These are phyloP conservation scores for Sylvilagus floridanus DNA, from an alignment of 2,797 vertebrate species.

Conservation along the genomic window DNA sequence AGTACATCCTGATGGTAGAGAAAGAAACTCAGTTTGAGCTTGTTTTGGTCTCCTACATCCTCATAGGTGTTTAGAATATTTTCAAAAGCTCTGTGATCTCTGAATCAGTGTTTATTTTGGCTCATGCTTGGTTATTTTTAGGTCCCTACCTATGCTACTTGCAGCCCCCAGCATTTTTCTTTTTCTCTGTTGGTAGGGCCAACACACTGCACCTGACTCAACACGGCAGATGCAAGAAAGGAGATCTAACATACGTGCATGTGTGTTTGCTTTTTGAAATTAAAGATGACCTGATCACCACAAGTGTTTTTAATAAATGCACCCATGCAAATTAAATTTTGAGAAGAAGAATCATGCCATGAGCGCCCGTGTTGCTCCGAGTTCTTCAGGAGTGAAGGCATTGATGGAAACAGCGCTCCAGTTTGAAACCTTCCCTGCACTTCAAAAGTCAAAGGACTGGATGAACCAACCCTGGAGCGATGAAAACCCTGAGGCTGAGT, in stretches of 20 bases:
- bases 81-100: not conserved
- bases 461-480: not conserved
- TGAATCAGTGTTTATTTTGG: not conserved
- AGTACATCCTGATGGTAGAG: too few species aligned
- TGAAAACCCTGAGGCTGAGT: not conserved
- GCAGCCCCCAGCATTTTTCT: not conserved
- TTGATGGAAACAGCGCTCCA: not conserved
- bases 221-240: not conserved
- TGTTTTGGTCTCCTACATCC: too few species aligned
- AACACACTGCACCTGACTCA: not conserved
- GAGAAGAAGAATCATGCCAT: not conserved
- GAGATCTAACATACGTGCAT: not conserved
- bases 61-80: not conserved
- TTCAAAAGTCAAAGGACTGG: not conserved
- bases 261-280: not conserved
- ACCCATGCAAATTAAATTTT: not conserved
- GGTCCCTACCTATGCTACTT: not conserved
- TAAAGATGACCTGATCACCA: not conserved
- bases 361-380: not conserved
- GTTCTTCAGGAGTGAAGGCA: not conserved
- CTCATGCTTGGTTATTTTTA: not conserved
- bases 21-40: too few species aligned
- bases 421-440: constrained; percentile 9
- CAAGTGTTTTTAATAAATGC: constrained; percentile 20
- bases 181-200: not conserved